Evolutionary conservation across 2,797 vertebrate species (phyloP), one percentile per base, ranked within the genome.

Genomic region (Coregonus sp.): DNA sequence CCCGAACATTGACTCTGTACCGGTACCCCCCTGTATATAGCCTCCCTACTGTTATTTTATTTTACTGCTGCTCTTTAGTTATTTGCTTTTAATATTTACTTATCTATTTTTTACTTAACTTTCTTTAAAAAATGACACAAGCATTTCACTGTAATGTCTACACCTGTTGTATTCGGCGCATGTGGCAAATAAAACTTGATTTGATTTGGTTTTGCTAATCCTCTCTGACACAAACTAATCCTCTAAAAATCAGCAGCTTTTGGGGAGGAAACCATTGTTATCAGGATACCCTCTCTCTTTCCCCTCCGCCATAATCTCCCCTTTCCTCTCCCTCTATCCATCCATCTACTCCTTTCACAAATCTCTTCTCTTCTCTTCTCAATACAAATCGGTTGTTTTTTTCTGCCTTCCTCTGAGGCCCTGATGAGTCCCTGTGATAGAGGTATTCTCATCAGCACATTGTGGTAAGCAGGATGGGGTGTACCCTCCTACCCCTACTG

Each of bases 211-310:
- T 85, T 81, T 74, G 81, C 85, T 90, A 89, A 92, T 89, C 85
- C 76, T 69, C 85, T 72, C 73, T 80, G 86, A 91, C 82, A 87
- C 76, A 65, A 83, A 73, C 65, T 88, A 86, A 91, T 89, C 82
- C 87, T 75, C 51, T 75, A 29, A 79, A 84, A 70, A 82, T 82
- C 78, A 80, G 78, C 52, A 47, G 76, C 76, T 80, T 81, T 76
- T 51, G 52, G 70, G 77, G 75, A 84, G 75, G 81, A 86, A 87
- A 76, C 47, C n/a, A 82, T 71, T 78, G 74, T 77, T 73, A 81
- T 80, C 66, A 25, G 74, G 74, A 84, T 75, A 69, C 15, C 61
- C 68, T 33, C 69, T 33, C 69, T 51, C 40, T 20, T 25, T 50
- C 15, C 15, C 75, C 33, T 35, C 18, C 50, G 5, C 61, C 54